Percentiles rank a stretch among this genome's conserved stretches.
Conservation (phyloP, 2,888 invertebrate species). For the Cryptus viduatorius region DNA sequence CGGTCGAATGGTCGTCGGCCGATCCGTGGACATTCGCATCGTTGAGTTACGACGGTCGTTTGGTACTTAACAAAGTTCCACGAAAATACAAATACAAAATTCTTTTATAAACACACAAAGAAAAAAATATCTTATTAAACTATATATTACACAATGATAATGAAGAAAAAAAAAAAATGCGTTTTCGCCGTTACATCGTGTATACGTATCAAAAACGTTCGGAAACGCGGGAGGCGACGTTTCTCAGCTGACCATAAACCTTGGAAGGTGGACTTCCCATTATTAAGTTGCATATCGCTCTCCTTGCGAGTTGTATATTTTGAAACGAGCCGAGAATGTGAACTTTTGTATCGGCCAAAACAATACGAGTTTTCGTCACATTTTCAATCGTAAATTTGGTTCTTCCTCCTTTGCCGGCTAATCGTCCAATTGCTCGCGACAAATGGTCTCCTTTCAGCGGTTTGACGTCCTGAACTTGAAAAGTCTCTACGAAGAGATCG, state of each 20-base stretch:
- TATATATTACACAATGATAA: conserved; percentile 53
- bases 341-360: conserved; percentile 98
- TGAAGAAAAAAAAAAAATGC: conserved; percentile 53
- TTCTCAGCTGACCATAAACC: conserved; percentile 97
- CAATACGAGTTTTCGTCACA: conserved; percentile 98
- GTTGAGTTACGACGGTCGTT: conserved; percentile 97
- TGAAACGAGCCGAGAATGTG: conserved; percentile 99
- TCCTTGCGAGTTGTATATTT: conserved; percentile 97
- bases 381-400: conserved; percentile 99
- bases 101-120: conserved; percentile 87
- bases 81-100: conserved; percentile 97
- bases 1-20: conserved; percentile 98
- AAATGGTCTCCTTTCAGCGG: conserved; percentile 97
- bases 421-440: conserved; percentile 97
- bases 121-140: conserved; percentile 55
- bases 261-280: conserved; percentile 98
- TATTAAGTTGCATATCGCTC: conserved; percentile 98
- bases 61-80: conserved; percentile 97
- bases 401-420: conserved; percentile 98
- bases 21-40: conserved; percentile 99
- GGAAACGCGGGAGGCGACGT: conserved; percentile 93
- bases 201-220: conserved; percentile 90
- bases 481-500: conserved; percentile 98
- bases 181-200: conserved; percentile 67
- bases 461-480: conserved; percentile 98